Base-by-base conservation (phyloP, 37 sponge, comb jelly and placozoan species). In the Beroe forskalii region DNA sequence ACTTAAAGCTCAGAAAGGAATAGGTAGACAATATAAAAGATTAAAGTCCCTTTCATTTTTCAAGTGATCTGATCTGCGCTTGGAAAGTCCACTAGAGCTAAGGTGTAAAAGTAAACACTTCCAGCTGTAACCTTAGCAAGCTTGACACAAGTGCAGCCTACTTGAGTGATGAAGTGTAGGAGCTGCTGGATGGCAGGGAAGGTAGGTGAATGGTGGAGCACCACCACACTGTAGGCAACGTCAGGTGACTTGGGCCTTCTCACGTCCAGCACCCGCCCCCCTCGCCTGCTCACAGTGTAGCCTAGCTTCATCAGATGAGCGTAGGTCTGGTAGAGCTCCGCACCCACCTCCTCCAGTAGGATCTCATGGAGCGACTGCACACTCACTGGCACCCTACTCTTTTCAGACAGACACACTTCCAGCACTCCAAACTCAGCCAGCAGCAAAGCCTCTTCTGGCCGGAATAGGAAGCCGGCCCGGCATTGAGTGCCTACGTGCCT, bases 381-480 rank as follows among this genome's bases (percentile, higher is more conserved):
- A 3, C 31, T 12, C 55, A 80, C 6, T 30, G 86, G 86, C 40
- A 80, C 55, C 1, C n/a, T 44, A 22, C 55, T 44, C n/a, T 44
- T 23, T 1, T 41, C 55, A 43, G 28, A 12, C 27, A 43, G 44
- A 25, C 40, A 80, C n/a, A 80, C 55, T 43, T 80, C 86, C 86
- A 80, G 4, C 1, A 80, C 31, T 33, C 76, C 76, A 37, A 38
- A 33, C 40, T 72, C 76, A 28, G 3, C 19, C 40, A 23, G 22
- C 25, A 64, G 31, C n/a, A 80, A 27, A 44, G 86, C 86, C 20
- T 80, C 86, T 37, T 80, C 86, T 17, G 86, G 86, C 1, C 17
- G 55, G 42, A 80, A 80, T 9, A 12, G 0, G 35, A 80, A 80
- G 8, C 86, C 86, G 8, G 9, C 0, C 8, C 4, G 9, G 48